Base-by-base conservation (phyloP, 1,140 invertebrate genomes). In the Panulirus ornatus region DNA sequence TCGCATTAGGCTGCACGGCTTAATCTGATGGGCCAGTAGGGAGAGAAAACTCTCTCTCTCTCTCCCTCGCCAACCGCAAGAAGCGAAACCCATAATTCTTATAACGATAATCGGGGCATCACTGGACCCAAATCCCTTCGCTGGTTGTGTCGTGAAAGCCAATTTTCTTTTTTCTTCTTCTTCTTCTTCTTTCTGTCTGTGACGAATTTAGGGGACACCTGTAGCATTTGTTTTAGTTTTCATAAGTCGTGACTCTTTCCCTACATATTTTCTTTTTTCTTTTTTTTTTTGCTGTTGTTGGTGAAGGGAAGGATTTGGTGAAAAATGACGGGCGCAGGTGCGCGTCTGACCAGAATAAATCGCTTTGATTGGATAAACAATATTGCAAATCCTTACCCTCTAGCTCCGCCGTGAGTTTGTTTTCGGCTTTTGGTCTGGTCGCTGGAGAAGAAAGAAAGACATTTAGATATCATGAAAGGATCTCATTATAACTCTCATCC, bases 1-100 rank as follows among this genome's bases (percentile, higher is more conserved):
- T 81, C 78, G n/a, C 36, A 58, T 81, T 81, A 81, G 47, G 47
- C 51, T 81, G 30, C 78, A 58, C 78, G 27, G 54, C 78, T 38
- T 81, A 81, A 81, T 58, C 78, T 81, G 78, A 81, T 81, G 19
- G 36, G 27, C 38, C 44, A 36, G 47, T 54, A 6, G 42, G 2
- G 78, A 27, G 27, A 36, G 42, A 81, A 81, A 58, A 75, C 58
- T 30, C n/a, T n/a, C n/a, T n/a, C n/a, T n/a, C n/a, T n/a, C n/a
- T n/a, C n/a, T 27, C 58, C 5, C 6, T 27, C 58, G 8, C 0
- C 9, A 66, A 66, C 58, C 22, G 58, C 58, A 66, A 66, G n/a
- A 66, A 66, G 30, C n/a, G 54, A 66, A 27, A 5, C 2, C 58
- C 5, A 66, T 30, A 66, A 27, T 66, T 66, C n/a, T 66, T 66